Percentiles rank a stretch among this genome's conserved stretches.
Evolutionary conservation across 2,797 vertebrate genomes (phyloP).

Genomic region (Crenichthys baileyi): DNA sequence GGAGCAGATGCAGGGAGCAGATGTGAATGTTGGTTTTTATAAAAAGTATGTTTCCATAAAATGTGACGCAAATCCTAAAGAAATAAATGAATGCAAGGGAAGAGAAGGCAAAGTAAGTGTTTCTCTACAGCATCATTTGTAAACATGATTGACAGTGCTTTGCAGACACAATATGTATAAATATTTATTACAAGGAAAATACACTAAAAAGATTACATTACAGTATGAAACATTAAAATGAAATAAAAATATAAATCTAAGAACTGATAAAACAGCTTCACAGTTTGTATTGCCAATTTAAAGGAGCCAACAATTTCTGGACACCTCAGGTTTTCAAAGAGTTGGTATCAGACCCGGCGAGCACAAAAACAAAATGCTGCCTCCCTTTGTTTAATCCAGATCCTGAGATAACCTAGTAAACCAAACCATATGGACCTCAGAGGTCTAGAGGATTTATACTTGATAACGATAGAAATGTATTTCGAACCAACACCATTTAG

Average conservation of each 20-base stretch:
- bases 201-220: background rate
- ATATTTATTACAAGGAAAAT: background rate
- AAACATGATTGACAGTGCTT: background rate
- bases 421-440: background rate
- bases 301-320: no score
- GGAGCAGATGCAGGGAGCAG: conserved; percentile 22
- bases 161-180: background rate
- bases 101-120: background rate
- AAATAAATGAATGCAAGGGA: conserved; percentile 15
- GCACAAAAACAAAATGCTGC: background rate
- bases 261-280: background rate
- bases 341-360: background rate
- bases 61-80: conserved; percentile 11
- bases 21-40: conserved; percentile 13
- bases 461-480: background rate
- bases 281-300: background rate
- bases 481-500: background rate
- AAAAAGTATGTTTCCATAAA: conserved; percentile 12
- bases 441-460: background rate
- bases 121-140: background rate
- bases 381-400: background rate
- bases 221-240: background rate
- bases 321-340: no score
- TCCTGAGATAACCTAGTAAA: background rate
- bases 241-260: background rate